These are phyloP conservation scores for Limenitis camilla DNA, from an alignment of 2,888 invertebrate species.

Conservation along the genomic window DNA sequence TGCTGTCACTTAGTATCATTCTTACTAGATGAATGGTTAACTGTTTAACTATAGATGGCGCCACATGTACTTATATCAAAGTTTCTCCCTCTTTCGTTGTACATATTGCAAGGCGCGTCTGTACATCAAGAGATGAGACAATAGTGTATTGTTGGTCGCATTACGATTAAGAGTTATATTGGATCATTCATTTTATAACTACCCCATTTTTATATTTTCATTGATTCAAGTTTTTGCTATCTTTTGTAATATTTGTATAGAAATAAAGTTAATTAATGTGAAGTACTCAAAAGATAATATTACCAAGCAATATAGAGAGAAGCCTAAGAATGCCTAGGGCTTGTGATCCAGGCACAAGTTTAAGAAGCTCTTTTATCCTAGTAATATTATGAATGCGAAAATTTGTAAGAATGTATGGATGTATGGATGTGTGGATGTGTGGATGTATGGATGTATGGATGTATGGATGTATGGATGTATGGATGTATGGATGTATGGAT, in stretches of 20 bases:
- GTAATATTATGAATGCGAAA: too few species aligned
- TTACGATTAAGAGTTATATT: conserved; percentile 34
- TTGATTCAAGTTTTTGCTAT: conserved; percentile 9
- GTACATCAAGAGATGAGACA: conserved; percentile 32
- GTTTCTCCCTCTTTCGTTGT: not conserved
- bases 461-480: too few species aligned
- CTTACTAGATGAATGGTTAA: too few species aligned
- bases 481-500: too few species aligned
- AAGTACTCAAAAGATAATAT: not conserved
- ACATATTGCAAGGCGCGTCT: conserved; percentile 14
- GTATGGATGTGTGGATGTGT: too few species aligned
- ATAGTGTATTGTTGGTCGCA: conserved; percentile 33
- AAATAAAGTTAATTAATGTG: not conserved
- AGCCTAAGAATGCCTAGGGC: too few species aligned
- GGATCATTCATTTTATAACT: conserved; percentile 31
- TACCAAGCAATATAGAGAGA: too few species aligned
- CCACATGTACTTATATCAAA: not conserved
- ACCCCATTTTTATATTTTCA: conserved; percentile 24
- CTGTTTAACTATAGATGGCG: not conserved
- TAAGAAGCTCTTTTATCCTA: too few species aligned
- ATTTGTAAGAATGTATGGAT: too few species aligned
- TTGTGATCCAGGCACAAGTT: too few species aligned
- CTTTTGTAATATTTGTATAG: not conserved
- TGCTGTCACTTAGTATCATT: too few species aligned
- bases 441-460: too few species aligned